Evolutionary conservation across 2,797 vertebrate genomes (phyloP).

Genomic region (Echeneis naucrates): DNA sequence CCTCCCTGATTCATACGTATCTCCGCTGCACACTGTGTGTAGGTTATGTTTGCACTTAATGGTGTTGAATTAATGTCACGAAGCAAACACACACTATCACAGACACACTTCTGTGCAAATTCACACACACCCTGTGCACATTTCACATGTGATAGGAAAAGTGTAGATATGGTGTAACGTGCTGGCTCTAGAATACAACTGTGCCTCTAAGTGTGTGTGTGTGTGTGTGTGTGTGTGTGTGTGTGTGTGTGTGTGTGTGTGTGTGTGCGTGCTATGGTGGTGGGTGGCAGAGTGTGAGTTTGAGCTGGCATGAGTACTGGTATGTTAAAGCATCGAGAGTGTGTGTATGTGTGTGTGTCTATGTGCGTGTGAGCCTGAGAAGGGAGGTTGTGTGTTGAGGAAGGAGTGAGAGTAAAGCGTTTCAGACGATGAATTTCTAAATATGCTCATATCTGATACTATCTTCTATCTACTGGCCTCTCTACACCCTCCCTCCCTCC

Average conservation of each 20-base stretch:
- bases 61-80: conserved; percentile 28
- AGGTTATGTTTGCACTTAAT: conserved; percentile 17
- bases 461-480: conserved; percentile 56
- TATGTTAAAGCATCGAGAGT: conserved; percentile 44
- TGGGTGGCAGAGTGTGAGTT: conserved; percentile 70
- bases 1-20: conserved; percentile 44
- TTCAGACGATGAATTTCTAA: conserved; percentile 75
- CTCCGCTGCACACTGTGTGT: conserved; percentile 14
- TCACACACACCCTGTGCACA: conserved; percentile 34
- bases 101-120: conserved; percentile 31
- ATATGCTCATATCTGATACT: conserved; percentile 61
- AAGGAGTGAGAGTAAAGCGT: conserved; percentile 61
- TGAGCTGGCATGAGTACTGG: conserved; percentile 53
- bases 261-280: conserved; percentile 32
- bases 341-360: conserved; percentile 18
- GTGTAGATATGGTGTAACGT: conserved; percentile 52
- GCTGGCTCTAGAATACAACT: conserved; percentile 42
- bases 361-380: conserved; percentile 31
- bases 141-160: conserved; percentile 39
- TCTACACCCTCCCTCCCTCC: neutral
- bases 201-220: conserved; percentile 12
- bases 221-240: conserved; percentile 23
- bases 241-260: conserved; percentile 21
- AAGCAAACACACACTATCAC: conserved; percentile 20
- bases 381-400: conserved; percentile 49